Conservation (phyloP, 2,797 vertebrate genomes). For the Xiphophorus birchmanni region DNA sequence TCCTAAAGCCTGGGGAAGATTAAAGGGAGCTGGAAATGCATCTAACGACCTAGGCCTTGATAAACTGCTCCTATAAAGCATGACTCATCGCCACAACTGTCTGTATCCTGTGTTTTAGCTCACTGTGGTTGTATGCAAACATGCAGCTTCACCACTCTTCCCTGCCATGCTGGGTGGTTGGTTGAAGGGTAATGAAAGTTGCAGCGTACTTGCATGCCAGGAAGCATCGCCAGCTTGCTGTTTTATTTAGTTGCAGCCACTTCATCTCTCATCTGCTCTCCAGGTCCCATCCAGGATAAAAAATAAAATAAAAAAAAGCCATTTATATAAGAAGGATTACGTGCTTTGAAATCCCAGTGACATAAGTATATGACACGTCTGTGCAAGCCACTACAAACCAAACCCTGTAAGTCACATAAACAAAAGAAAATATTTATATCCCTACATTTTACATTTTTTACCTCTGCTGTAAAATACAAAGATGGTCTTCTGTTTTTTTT, state of each 20-base stretch:
- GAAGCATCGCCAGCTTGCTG: slow-evolving; percentile 66
- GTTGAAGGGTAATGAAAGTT: slow-evolving; percentile 40
- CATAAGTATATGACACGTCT: slow-evolving; percentile 67
- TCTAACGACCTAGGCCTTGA: slow-evolving; percentile 23
- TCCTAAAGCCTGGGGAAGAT: slow-evolving; percentile 16
- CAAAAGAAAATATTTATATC: not conserved
- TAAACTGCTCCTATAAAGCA: slow-evolving; percentile 37
- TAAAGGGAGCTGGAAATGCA: slow-evolving; percentile 14
- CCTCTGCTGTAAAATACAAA: slow-evolving; percentile 32
- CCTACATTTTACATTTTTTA: slow-evolving; percentile 1
- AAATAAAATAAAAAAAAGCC: slow-evolving; percentile 34
- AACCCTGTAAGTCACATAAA: slow-evolving; percentile 17
- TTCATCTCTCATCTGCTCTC: slow-evolving; percentile 55
- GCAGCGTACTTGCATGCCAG: slow-evolving; percentile 37
- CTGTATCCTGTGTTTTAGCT: slow-evolving; percentile 21
- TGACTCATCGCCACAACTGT: slow-evolving; percentile 60
- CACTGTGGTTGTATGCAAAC: slow-evolving; percentile 44
- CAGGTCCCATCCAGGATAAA: slow-evolving; percentile 53
- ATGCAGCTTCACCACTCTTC: slow-evolving; percentile 9
- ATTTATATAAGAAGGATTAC: slow-evolving; percentile 81
- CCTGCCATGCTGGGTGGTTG: slow-evolving; percentile 17
- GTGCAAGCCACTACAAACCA: slow-evolving; percentile 28
- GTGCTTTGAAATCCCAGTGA: slow-evolving; percentile 70
- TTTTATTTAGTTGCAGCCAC: slow-evolving; percentile 76
- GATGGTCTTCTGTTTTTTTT: slow-evolving; percentile 26